Base-by-base conservation (phyloP, 1,140 invertebrate species). In the Sitodiplosis mosellana region DNA sequence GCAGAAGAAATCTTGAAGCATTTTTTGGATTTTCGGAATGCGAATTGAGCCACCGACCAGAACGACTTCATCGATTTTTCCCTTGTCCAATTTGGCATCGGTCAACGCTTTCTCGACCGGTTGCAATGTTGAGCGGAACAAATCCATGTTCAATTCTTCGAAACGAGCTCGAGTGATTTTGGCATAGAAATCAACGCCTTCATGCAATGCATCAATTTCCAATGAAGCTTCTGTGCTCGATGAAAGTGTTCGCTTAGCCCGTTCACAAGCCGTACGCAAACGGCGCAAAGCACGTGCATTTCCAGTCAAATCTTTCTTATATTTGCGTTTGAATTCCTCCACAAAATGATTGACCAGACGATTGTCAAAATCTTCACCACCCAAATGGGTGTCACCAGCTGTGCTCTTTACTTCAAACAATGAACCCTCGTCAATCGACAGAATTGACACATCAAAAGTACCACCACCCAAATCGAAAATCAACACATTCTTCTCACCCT, bases 341-440 rank as follows among this genome's bases (percentile, higher is more conserved):
- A 69, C 68, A 7, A 77, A 65, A 59, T 86, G 78, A 53, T 78
- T 79, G 0, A 90, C 84, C 53, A 91, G 66, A 33, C 84, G 67
- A 56, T 82, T 81, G 56, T 87, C 83, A 54, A 91, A 91, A 60
- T 90, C 87, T 63, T 90, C 87, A 2, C 87, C 88, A 44, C 69
- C 59, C 73, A 72, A 53, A 17, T 71, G 70, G 2, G 71, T 72
- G 51, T 75, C 69, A 14, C 72, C 72, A 18, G 74, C 73, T 17
- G 76, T 78, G 1, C 76, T 58, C 55, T 65, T 68, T 18, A 79
- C 83, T 61, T 84, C 81, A 62, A 84, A 80, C 49, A 76, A 46
- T 56, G 75, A 69, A 6, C 73, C 80, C 53, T 81, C 77, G 53
- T 77, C 75, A 60, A 84, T 82, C 8, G 73, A 76, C 8, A 84